Evolutionary conservation across 2,888 invertebrate species (phyloP), one percentile per base, ranked within the genome.

Genomic region (Hoplodrina blanda): DNA sequence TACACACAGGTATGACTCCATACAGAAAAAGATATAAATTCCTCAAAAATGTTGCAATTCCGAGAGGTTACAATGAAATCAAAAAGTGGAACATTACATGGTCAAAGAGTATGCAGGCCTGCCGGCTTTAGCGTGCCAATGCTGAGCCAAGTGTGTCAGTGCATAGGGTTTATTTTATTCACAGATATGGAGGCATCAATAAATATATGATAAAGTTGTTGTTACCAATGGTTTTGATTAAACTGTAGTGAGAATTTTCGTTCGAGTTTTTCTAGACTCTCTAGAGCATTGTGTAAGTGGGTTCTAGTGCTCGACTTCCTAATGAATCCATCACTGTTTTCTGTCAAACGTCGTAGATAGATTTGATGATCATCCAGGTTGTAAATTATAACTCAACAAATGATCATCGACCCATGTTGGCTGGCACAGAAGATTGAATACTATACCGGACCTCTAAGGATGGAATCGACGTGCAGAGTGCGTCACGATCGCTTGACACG

Each of bases 21-120:
- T 11, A 25, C 37, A 49, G n/a, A 53, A 50, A 67, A 50, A 67
- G 53, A n/a, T n/a, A 66, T 62, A 57, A 64, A 68, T 64, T 65
- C 41, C 74, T 77, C 61, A 64, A 68, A 73, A 66, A 68, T 69
- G 66, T 66, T 62, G 70, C 62, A 78, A 69, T 79, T 72, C 55
- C 66, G 65, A 76, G 37, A 70, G 62, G 56, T 76, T 73, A 61
- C 76, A 80, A 76, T 78, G 60, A 66, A 78, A 83, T 71, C 33
- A 62, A 73, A 65, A 84, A 80, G 84, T 87, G 61, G 84, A 81
- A 76, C 86, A 80, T 69, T 74, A 81, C 88, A 87, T 75, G 85
- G 85, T 79, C 84, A 80, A 72, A 76, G 69, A 64, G 66, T 77
- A 82, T 81, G 82, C 85, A 86, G 86, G 85, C 60, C 44, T 44